A percentile compares a stretch with the other conserved stretches of the same genome.
phyloP scores from a whole-genome alignment of 2,797 vertebrate genomes.

The Simalia tracyae region DNA sequence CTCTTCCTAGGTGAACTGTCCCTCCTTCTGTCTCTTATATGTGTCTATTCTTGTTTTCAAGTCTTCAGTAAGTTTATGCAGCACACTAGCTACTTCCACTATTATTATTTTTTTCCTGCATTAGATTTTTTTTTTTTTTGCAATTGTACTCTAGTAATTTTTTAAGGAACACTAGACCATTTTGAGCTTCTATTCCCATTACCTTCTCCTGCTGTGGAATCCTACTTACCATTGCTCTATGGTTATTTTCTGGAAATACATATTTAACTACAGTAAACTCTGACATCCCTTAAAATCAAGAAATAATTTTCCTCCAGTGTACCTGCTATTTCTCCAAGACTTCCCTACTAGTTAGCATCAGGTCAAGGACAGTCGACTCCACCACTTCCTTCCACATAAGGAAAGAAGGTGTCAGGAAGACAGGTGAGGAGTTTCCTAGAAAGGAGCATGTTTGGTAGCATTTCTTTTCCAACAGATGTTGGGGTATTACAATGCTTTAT shows the following conservation, averaged over 20 bases:
- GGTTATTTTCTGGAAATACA: background rate
- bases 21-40: too few relatives aligned
- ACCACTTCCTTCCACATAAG: background rate
- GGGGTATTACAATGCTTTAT: background rate
- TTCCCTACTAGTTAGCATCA: background rate
- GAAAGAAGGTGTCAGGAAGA: background rate
- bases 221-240: background rate
- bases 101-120: too few relatives aligned
- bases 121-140: too few relatives aligned
- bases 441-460: background rate
- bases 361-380: background rate
- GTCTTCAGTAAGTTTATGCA: too few relatives aligned
- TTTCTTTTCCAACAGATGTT: background rate
- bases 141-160: background rate
- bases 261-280: background rate
- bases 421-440: background rate
- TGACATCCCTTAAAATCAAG: background rate
- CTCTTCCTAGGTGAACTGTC: too few relatives aligned
- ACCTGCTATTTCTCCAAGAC: background rate
- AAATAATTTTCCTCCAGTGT: background rate
- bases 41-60: too few relatives aligned
- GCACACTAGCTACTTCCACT: too few relatives aligned
- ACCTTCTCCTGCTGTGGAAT: background rate
- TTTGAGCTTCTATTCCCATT: background rate
- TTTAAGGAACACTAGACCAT: background rate